Percentiles rank a stretch among this genome's conserved stretches.
Evolutionary conservation across 2,797 vertebrate genomes (phyloP).

Genomic region (Garrulus glandarius): DNA sequence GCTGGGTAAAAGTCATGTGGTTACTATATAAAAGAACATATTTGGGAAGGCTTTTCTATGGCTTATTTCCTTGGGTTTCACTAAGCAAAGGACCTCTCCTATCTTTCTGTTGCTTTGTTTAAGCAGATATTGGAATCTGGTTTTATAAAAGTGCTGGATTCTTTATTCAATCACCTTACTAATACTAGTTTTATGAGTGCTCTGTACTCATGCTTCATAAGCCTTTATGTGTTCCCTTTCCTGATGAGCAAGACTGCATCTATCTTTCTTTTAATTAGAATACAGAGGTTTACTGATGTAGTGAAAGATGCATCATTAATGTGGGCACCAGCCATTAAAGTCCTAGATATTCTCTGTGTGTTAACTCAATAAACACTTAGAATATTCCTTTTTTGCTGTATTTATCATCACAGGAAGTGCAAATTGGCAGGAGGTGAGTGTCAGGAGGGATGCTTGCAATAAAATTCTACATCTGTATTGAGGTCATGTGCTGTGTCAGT

Average conservation of each 20-base stretch:
- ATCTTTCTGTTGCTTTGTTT: not conserved
- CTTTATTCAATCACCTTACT: not conserved
- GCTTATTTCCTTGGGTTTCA: not conserved
- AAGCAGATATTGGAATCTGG: not conserved
- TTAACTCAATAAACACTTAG: slow-evolving; percentile 3
- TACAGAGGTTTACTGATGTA: not conserved
- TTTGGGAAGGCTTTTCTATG: not conserved
- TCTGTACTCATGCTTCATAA: not conserved
- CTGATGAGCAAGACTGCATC: not conserved
- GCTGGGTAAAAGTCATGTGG: not conserved
- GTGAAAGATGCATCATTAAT: slow-evolving; percentile 2
- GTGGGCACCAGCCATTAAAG: not conserved
- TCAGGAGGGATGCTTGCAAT: not conserved
- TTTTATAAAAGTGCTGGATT: not conserved
- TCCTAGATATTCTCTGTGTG: not conserved
- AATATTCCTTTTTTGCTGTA: slow-evolving; percentile 14
- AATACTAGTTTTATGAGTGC: not conserved
- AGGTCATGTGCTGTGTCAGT: not conserved
- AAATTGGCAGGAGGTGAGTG: slow-evolving; percentile 4
- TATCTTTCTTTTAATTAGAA: not conserved
- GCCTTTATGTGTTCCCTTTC: not conserved
- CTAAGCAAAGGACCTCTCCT: not conserved
- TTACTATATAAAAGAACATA: not conserved
- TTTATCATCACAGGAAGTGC: not conserved
- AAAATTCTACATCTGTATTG: slow-evolving; percentile 3